Base-by-base conservation (phyloP, 2,113 vertebrate species). In the Leptocoma aspasia region DNA sequence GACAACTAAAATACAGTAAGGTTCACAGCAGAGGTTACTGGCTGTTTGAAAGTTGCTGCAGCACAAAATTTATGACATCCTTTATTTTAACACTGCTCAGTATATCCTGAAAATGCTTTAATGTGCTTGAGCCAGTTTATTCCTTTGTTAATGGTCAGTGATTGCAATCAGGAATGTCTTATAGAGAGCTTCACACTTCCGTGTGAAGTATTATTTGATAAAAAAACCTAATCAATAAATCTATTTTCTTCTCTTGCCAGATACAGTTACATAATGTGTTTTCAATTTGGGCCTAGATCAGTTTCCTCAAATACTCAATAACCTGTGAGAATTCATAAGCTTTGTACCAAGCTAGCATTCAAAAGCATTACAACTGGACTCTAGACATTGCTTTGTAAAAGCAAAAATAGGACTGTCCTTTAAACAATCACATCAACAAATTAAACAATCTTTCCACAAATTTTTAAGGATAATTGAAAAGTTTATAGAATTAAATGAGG, bases 31-130 rank as follows among this genome's bases (percentile, higher is more conserved):
- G 89, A 82, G 52, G 64, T 77, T 91, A 88, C 54, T 37, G 83
- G 20, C 83, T 96, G 54, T 93, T 91, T 63, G 85, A 92, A 91
- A 96, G 95, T 66, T 94, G 84, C 77, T 94, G 45, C 18, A 70
- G 71, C 53, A 72, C 49, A 87, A 54, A 84, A 91, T 97, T 97
- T 96, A 97, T 87, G 39, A 44, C 56, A 85, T 82, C 79, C 70
- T 97, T 84, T 89, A 71, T 93, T 97, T 97, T 94, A 96, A 35
- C 63, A 42, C 41, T 52, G 42, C 50, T 82, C 78, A 56, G 65
- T 94, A 86, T 87, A 91, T 83, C 39, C 93, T 95, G 24, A 94
- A 97, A 96, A 89, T 93, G 71, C 78, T 88, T 96, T 96, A 86
- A 81, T 96, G 90, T 64, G 69, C 81, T 95, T 91, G 77, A 92